Base-by-base conservation (phyloP, 2,113 vertebrate genomes). In the Macrotus californicus region DNA sequence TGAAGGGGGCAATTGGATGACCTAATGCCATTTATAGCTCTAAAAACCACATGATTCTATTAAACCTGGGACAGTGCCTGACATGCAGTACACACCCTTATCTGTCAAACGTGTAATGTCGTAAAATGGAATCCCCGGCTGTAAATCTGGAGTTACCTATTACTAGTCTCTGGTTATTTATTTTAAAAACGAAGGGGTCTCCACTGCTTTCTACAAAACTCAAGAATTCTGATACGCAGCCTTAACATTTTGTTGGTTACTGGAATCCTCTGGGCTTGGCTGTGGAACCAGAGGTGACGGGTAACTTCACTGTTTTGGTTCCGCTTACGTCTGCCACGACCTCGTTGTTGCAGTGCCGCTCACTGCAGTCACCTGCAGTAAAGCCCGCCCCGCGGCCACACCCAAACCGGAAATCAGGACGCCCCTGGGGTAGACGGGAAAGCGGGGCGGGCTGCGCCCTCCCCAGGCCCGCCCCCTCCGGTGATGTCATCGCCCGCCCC, bases 341-440 rank as follows among this genome's bases (percentile, higher is more conserved):
- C 21, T 0, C 0, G 13, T 4, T 34, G 1, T 43, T 4, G 0
- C 0, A 1, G 0, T 0, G 4, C 1, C 2, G 4, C n/a, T 31
- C 39, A 1, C n/a, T 0, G 18, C 22, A 1, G 52, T 19, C 73
- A 97, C 82, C 91, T 79, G 86, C 31, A 0, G 3, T 6, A 7
- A 8, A 52, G 4, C 24, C 29, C 7, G 1, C 21, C 29, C 34
- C 0, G 13, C 0, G 36, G 64, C 92, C 96, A 59, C 96, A 24
- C 96, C 95, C 92, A 48, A 75, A 87, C 95, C 96, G 96, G 97
- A 96, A 97, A 11, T 41, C 52, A 31, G 16, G 72, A 13, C 24
- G 34, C 16, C 82, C 22, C 91, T 1, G n/a, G 88, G 93, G 24
- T 43, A 56, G 95, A 87, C 50, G 52, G 94, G 95, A 96, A 96